Percentiles rank a stretch among this genome's conserved stretches.
Conservation (phyloP, 2,113 vertebrate genomes). For the Megaleporinus macrocephalus region DNA sequence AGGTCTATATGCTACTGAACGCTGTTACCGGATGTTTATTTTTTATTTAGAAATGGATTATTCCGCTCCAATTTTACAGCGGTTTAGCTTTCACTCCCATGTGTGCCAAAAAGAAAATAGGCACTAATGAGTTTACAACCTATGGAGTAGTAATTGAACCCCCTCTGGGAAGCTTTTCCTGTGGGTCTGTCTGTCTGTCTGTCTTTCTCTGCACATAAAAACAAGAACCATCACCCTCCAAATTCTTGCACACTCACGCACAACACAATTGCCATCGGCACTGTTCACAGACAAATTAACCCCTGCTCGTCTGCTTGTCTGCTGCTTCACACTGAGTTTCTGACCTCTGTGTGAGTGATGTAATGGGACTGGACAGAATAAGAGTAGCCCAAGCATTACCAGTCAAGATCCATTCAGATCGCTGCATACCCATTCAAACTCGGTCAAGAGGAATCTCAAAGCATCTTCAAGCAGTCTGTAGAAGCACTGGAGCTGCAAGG, state of each 20-base stretch:
- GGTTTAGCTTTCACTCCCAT: no score
- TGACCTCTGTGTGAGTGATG: constrained; percentile 31
- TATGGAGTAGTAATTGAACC: no score
- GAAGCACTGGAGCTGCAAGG: not conserved
- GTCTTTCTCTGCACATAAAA: not conserved
- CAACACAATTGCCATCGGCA: not conserved
- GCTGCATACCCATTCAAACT: not conserved
- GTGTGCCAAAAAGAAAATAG: no score
- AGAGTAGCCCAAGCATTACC: constrained; percentile 34
- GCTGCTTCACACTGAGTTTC: constrained; percentile 9
- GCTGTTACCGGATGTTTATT: no score
- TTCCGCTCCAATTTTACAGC: no score
- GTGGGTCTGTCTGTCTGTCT: no score
- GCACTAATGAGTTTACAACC: no score
- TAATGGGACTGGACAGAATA: constrained; percentile 38
- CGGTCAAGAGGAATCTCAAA: not conserved
- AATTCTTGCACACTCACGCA: not conserved
- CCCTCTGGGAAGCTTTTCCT: no score
- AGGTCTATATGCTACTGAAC: no score
- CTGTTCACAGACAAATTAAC: constrained; percentile 14
- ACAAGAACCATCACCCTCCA: not conserved
- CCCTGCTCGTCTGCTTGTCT: constrained; percentile 25
- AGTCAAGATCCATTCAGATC: constrained; percentile 33
- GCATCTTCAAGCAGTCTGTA: not conserved
- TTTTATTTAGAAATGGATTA: no score